Conservation (phyloP, 1,140 invertebrate genomes). For the Chironomus striatipennis region DNA sequence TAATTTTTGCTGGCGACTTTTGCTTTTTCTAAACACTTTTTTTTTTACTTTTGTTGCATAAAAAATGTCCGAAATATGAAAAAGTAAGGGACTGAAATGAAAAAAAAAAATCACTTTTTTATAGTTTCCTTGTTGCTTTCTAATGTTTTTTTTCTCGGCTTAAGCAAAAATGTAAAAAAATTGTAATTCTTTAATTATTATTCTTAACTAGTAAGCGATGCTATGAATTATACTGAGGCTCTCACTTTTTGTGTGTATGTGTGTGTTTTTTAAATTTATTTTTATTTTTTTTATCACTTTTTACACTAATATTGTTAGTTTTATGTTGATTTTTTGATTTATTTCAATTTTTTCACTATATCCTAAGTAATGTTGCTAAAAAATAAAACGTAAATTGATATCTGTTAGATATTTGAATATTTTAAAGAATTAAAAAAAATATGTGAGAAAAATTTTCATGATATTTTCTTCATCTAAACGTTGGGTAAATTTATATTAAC, state of each 20-base stretch:
- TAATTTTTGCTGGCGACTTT: background rate
- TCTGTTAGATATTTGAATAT: too few species aligned
- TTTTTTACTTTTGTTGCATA: too few species aligned
- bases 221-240: conserved; percentile 12
- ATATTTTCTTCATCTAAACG: too few species aligned
- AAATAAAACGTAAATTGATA: too few species aligned
- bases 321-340: conserved; percentile 2
- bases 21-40: background rate
- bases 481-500: too few species aligned
- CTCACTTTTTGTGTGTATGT: background rate
- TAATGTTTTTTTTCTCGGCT: background rate
- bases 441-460: too few species aligned
- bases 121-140: background rate
- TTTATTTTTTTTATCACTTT: background rate
- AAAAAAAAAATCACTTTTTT: background rate
- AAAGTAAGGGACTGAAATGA: background rate
- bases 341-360: background rate
- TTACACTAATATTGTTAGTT: background rate
- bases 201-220: background rate
- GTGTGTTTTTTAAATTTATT: background rate
- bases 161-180: background rate
- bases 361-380: background rate
- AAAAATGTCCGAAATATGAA: too few species aligned
- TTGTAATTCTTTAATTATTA: background rate
- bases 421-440: too few species aligned